Base-by-base conservation (phyloP, 2,113 vertebrate genomes). In the Alligator sinensis region DNA sequence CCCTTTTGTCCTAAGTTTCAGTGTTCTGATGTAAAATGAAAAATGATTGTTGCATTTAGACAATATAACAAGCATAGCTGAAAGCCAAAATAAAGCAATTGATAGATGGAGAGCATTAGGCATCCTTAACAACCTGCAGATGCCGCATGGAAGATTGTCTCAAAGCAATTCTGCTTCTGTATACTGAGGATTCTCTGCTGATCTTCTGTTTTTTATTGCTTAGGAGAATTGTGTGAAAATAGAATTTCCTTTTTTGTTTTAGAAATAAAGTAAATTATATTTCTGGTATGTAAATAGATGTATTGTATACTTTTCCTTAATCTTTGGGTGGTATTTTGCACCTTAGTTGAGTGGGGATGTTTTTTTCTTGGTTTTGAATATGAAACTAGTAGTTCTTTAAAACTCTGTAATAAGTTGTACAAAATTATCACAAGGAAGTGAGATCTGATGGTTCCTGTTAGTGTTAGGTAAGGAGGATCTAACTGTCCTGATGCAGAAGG, bases 1-100 rank as follows among this genome's bases (percentile, higher is more conserved):
- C 25, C 74, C 74, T 87, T 47, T 94, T 90, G 90, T 79, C 94
- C 80, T 90, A 83, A 92, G 57, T 84, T 91, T 91, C 68, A 15
- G 74, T 22, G 75, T 94, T 25, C 25, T 76, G 18, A 54, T 85
- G 4, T 55, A 28, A 88, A 25, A 80, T 87, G 28, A 92, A 57
- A 91, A 92, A 38, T 72, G 18, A n/a, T 88, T 78, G 4, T 74
- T 77, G 28, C 54, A 78, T 12, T 79, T 81, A 85, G 82, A 34
- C 0, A 34, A 57, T 22, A 27, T 6, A 15, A 25, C 72, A 16
- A 76, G 22, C 80, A 58, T 28, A 93, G 77, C 28, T 81, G 58
- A 78, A 93, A 95, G 63, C 28, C 60, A 84, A 87, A 93, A 21
- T n/a, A 72, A 72, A 34, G 68, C 68, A 72, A 38, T 14, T 72